A percentile compares a stretch with the other conserved stretches of the same genome.
Evolutionary conservation across 2,113 vertebrate species (phyloP).

Genomic region (Lasiurus cinereus): DNA sequence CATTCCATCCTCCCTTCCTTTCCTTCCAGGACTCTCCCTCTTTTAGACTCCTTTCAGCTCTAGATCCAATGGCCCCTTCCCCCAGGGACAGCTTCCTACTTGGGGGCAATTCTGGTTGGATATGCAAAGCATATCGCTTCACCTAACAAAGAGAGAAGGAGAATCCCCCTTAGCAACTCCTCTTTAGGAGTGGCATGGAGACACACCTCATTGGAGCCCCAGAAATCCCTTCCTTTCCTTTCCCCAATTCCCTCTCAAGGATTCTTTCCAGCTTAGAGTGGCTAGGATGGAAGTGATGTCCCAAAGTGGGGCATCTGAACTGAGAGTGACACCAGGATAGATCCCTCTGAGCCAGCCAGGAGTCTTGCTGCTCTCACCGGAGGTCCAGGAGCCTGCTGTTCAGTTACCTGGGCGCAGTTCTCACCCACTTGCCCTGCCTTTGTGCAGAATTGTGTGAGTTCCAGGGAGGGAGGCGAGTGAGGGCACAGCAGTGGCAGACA

Average conservation of each 20-base stretch:
- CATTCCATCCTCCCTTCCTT: neutral
- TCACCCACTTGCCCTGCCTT: neutral
- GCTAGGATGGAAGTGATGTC: neutral
- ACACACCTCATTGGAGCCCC: neutral
- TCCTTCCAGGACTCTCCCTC: neutral
- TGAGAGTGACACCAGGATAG: neutral
- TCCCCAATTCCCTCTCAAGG: neutral
- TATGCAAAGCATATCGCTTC: neutral
- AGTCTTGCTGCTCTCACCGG: neutral
- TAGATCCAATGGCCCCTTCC: neutral
- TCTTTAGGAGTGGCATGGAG: neutral
- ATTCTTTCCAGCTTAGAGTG: neutral
- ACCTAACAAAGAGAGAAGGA: neutral
- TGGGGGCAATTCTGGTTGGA: neutral
- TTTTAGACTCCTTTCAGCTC: neutral
- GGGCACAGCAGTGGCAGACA: conserved; percentile 45
- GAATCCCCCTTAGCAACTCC: neutral
- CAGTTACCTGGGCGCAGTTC: neutral
- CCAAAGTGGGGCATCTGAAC: neutral
- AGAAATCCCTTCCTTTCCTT: neutral
- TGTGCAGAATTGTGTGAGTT: neutral
- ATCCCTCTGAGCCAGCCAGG: neutral
- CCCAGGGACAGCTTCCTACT: neutral
- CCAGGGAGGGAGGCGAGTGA: neutral
- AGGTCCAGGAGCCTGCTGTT: neutral